Percentiles rank a stretch among this genome's conserved stretches.
These are phyloP conservation scores for Genyomyrus donnyi DNA, from an alignment of 2,113 vertebrate genomes.

Conservation along the genomic window DNA sequence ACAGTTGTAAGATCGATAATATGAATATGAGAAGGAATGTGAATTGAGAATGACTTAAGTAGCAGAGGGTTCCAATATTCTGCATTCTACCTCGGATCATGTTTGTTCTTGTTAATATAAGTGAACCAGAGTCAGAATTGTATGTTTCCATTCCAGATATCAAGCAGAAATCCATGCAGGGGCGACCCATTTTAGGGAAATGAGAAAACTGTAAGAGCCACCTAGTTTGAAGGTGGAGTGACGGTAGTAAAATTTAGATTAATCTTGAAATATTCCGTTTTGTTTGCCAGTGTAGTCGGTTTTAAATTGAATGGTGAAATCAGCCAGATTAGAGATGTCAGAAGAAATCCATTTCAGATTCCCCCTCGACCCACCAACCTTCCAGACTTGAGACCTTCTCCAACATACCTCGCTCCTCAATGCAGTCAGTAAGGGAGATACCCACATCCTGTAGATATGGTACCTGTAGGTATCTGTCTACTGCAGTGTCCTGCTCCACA, in stretches of 20 bases:
- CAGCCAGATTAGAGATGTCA: neutral
- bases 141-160: neutral
- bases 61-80: neutral
- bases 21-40: neutral
- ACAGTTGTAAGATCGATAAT: neutral
- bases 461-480: neutral
- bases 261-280: neutral
- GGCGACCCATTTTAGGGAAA: neutral
- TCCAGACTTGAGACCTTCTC: neutral
- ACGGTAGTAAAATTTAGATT: neutral
- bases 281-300: neutral
- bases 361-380: neutral
- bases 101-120: neutral
- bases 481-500: neutral
- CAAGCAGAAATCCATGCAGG: neutral
- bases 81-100: neutral
- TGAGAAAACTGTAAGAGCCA: neutral
- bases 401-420: neutral
- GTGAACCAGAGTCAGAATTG: neutral
- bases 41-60: neutral
- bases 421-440: neutral
- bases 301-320: neutral
- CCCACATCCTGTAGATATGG: neutral
- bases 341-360: neutral
- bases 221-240: neutral